Evolutionary conservation across 2,113 vertebrate genomes (phyloP).

Genomic region (Hippocampus mohnikei): DNA sequence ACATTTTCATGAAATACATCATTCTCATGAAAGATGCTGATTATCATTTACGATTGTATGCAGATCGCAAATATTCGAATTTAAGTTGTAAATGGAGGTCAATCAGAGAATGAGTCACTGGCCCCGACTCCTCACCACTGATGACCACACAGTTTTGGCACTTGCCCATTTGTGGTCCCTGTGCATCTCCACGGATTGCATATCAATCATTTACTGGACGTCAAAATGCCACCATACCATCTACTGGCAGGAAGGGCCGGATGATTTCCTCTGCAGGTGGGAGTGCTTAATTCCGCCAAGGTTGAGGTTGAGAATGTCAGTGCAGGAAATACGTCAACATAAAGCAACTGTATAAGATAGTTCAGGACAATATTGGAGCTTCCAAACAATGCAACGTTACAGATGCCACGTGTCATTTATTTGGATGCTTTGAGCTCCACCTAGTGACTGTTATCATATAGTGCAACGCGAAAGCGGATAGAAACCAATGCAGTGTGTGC

Average conservation of each 20-base stretch:
- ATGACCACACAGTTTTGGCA: too few species aligned
- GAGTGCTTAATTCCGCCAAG: slow-evolving; percentile 9
- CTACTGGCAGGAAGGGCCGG: slow-evolving; percentile 24
- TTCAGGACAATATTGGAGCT: not conserved
- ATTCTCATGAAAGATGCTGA: too few species aligned
- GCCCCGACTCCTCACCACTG: too few species aligned
- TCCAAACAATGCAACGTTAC: slow-evolving; percentile 1
- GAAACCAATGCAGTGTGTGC: not conserved
- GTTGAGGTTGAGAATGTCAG: not conserved
- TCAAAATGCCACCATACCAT: slow-evolving; percentile 58
- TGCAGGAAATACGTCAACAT: not conserved
- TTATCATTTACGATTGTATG: too few species aligned
- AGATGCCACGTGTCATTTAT: slow-evolving; percentile 1
- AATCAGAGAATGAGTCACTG: too few species aligned
- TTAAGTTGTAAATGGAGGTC: not conserved
- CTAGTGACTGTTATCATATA: slow-evolving; percentile 36
- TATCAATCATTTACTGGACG: slow-evolving; percentile 43
- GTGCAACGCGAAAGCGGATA: not conserved
- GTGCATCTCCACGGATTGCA: slow-evolving; percentile 30
- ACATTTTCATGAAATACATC: too few species aligned
- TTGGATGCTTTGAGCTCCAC: slow-evolving; percentile 25
- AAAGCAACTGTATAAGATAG: not conserved
- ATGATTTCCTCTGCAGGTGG: slow-evolving; percentile 35
- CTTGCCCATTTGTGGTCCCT: not conserved
- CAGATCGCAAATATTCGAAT: not conserved